Conservation (phyloP, 2,888 invertebrate genomes). For the Seira sanloemensis region DNA sequence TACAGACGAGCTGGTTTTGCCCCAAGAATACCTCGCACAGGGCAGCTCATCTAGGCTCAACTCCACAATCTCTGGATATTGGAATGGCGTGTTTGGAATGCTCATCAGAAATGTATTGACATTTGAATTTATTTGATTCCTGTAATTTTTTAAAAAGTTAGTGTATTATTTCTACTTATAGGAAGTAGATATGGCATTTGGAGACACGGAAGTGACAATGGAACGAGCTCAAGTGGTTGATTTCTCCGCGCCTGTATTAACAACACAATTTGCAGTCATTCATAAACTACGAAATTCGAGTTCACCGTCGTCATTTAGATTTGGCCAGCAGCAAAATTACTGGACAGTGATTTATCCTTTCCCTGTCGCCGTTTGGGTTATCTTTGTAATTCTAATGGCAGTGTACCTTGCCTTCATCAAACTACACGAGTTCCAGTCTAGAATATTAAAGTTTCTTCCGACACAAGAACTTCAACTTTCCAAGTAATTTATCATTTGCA, state of each 20-base stretch:
- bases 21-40: constrained; percentile 21
- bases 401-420: constrained; percentile 33
- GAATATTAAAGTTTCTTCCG: not conserved
- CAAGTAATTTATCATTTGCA: not conserved
- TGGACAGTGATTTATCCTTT: constrained; percentile 34
- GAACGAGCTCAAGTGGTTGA: constrained; percentile 40
- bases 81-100: constrained; percentile 37
- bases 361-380: constrained; percentile 26
- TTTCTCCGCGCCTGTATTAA: constrained; percentile 34
- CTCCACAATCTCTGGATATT: constrained; percentile 2
- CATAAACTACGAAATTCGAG: not conserved
- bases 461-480: constrained; percentile 24
- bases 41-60: not conserved
- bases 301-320: not conserved
- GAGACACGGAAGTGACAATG: constrained; percentile 42
- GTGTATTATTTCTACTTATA: too few relatives aligned
- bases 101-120: constrained; percentile 30
- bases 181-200: constrained; percentile 48
- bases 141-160: too few relatives aligned
- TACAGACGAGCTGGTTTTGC: constrained; percentile 27
- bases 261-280: constrained; percentile 21
- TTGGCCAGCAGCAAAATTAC: not conserved
- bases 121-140: not conserved
- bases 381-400: constrained; percentile 6
- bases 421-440: not conserved